Base-by-base conservation (phyloP, 2,797 vertebrate species). In the Malacoraja senta region DNA sequence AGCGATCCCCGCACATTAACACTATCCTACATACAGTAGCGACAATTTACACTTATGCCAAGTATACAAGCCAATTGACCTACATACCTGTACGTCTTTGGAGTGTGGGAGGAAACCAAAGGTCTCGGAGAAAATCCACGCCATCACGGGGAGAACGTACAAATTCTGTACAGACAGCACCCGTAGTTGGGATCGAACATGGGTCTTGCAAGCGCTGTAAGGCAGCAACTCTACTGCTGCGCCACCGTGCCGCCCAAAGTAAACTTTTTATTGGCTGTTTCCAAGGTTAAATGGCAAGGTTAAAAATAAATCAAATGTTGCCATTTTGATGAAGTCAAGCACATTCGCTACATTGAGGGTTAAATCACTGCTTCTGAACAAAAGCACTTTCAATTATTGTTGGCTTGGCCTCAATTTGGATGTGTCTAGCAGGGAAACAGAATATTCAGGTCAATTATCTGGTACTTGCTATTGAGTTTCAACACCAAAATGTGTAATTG, bases 271-370 rank as follows among this genome's bases (percentile, higher is more conserved):
- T 61, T 84, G 81, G 1, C 9, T 93, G 88, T 83, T 94, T 93
- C 94, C 94, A 94, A 94, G 77, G 95, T 95, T 94, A 94, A 95
- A 94, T 95, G 81, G 80, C 93, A 93, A 58, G 93, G 90, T 93
- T 95, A 94, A 94, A 95, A 95, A 95, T 93, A 94, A 80, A 92
- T 32, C 24, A 88, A 74, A 32, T 95, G 96, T 93, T 91, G 2
- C 44, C 84, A 93, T 93, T 94, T 93, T 94, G 81, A 58, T 93
- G 93, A 95, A 95, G 94, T 93, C 91, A 63, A 93, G 21, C 63
- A 93, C 94, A 93, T 93, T 35, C 61, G 77, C 61, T n/a, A 94
- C 58, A n/a, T 91, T 93, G 93, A 91, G 95, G 94, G 76, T 93
- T 94, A 94, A 93, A 80, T 93, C 74, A 58, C 76, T 81, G 58